Conservation (phyloP, 2,888 invertebrate species). For the Callosobruchus maculatus region DNA sequence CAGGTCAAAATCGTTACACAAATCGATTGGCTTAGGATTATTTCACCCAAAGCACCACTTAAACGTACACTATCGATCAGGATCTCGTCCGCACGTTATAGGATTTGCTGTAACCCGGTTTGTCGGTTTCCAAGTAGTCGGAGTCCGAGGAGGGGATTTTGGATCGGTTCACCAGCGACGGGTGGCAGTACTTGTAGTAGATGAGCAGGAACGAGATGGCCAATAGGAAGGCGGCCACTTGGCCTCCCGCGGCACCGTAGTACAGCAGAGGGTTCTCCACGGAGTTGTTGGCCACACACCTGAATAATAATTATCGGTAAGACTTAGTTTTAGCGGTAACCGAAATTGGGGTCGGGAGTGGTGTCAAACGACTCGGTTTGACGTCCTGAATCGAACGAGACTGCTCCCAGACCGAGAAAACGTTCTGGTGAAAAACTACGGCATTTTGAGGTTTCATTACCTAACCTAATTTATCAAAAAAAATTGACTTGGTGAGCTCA, state of each 20-base stretch:
- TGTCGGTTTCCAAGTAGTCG: conserved; percentile 36
- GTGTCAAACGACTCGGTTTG: too few relatives aligned
- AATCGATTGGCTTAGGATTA: too few relatives aligned
- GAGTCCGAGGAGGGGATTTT: conserved; percentile 39
- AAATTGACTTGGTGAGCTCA: too few relatives aligned
- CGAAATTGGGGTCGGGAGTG: too few relatives aligned
- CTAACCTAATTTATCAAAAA: too few relatives aligned
- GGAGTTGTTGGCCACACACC: conserved; percentile 49
- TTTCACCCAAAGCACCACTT: background rate
- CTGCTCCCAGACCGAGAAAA: too few relatives aligned
- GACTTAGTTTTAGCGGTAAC: too few relatives aligned
- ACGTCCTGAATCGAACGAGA: too few relatives aligned
- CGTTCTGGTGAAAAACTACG: too few relatives aligned
- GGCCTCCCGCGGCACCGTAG: conserved; percentile 47
- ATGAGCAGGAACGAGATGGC: conserved; percentile 46
- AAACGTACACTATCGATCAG: conserved; percentile 37
- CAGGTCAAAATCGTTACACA: too few relatives aligned
- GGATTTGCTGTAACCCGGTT: conserved; percentile 44
- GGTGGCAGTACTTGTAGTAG: conserved; percentile 50
- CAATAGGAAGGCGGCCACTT: conserved; percentile 45
- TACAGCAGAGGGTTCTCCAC: conserved; percentile 44
- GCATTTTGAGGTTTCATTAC: too few relatives aligned
- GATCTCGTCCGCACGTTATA: conserved; percentile 40
- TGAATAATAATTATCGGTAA: conserved; percentile 25
- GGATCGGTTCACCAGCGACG: conserved; percentile 37